These are phyloP conservation scores for Ligdia adustata DNA, from an alignment of 2,888 invertebrate genomes.

Conservation along the genomic window DNA sequence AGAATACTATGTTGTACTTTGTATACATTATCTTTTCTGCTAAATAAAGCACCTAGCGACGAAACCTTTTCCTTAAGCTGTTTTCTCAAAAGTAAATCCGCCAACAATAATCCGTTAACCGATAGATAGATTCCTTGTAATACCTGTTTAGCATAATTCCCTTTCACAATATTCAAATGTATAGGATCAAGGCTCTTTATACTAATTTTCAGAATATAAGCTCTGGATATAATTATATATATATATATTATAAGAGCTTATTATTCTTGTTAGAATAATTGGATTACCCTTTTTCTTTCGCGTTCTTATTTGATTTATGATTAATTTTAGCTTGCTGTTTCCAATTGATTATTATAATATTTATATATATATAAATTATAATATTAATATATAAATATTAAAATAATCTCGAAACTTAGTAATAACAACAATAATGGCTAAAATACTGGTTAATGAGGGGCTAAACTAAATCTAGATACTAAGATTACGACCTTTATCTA, in stretches of 20 bases:
- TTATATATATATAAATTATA: too few species aligned
- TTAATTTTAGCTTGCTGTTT: too few species aligned
- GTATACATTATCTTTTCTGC: too few species aligned
- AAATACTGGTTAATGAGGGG: too few species aligned
- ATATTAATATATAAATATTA: too few species aligned
- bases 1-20: too few species aligned
- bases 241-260: too few species aligned
- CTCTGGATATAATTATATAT: background rate
- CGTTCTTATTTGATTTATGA: conserved; percentile 5
- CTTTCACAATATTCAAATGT: conserved; percentile 9
- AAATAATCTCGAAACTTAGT: too few species aligned
- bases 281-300: conserved; percentile 9
- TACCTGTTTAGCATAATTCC: conserved; percentile 12
- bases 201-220: conserved; percentile 2
- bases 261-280: conserved; percentile 7
- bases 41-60: background rate
- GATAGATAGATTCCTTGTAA: conserved; percentile 4
- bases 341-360: too few species aligned
- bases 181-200: conserved; percentile 4
- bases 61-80: conserved; percentile 1
- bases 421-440: too few species aligned
- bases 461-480: too few species aligned
- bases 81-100: conserved; percentile 5
- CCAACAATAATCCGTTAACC: conserved; percentile 6
- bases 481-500: too few species aligned